A percentile compares a stretch with the other conserved stretches of the same genome.
Evolutionary conservation across 2,888 invertebrate species (phyloP).

Genomic region (Latrodectus hesperus): DNA sequence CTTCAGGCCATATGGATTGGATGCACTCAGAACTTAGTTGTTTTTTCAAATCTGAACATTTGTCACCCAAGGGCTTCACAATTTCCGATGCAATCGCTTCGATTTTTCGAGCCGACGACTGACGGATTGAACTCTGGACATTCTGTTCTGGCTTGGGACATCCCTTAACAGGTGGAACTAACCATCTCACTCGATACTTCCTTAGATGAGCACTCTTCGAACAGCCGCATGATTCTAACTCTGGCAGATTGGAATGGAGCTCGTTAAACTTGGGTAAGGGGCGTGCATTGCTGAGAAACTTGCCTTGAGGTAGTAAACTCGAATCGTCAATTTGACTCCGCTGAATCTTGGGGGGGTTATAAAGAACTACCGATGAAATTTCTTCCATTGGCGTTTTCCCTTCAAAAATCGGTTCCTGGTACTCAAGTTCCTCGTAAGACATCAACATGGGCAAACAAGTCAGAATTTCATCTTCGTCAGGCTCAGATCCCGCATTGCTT

Average conservation of each 20-base stretch:
- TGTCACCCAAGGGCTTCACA: no score
- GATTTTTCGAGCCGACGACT: background rate
- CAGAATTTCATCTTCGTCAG: constrained; percentile 35
- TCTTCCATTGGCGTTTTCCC: no score
- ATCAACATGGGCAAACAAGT: background rate
- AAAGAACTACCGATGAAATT: background rate
- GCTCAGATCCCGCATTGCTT: background rate
- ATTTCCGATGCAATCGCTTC: no score
- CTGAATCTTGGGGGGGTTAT: background rate
- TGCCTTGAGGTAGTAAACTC: background rate
- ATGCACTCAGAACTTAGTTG: background rate
- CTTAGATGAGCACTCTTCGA: background rate
- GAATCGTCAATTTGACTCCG: background rate
- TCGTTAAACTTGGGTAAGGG: background rate
- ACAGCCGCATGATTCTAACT: background rate
- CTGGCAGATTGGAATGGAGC: background rate
- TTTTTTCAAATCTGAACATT: background rate
- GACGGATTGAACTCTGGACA: background rate
- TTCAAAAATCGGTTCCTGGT: background rate
- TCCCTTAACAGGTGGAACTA: no score
- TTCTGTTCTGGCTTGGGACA: background rate
- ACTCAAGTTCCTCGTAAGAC: background rate
- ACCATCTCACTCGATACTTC: no score
- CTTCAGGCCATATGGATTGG: background rate
- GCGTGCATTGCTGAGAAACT: background rate